These are phyloP conservation scores for Entelurus aequoreus DNA, from an alignment of 2,113 vertebrate genomes.

Conservation along the genomic window DNA sequence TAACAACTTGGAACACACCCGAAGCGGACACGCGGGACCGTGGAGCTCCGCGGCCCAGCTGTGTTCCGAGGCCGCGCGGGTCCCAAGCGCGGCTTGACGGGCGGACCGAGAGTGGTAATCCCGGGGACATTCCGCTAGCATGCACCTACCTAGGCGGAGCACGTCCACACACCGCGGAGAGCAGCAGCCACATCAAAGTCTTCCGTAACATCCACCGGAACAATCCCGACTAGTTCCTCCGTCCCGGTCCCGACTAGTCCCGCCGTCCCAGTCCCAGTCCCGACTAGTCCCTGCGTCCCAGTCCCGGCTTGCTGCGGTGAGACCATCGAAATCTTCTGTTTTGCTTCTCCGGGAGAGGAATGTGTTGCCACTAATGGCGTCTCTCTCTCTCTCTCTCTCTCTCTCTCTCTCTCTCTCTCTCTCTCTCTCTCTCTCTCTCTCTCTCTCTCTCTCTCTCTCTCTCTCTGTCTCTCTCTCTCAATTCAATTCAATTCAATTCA, in stretches of 20 bases:
- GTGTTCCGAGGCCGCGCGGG: not conserved
- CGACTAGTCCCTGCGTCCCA: too few species aligned
- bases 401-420: conserved; percentile 1
- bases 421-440: conserved; percentile 9
- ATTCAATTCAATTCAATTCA: not conserved
- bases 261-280: too few species aligned
- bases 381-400: conserved; percentile 36
- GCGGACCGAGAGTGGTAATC: conserved; percentile 29
- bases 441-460: conserved; percentile 1
- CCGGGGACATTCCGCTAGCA: conserved; percentile 67
- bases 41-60: too few species aligned
- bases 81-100: conserved; percentile 5
- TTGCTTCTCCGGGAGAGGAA: not conserved
- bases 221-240: too few species aligned
- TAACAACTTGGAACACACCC: too few species aligned
- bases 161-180: conserved; percentile 69
- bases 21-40: too few species aligned
- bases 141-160: conserved; percentile 52
- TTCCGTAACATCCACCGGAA: conserved; percentile 13
- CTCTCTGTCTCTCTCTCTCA: not conserved
- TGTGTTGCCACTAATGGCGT: conserved; percentile 67
- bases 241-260: too few species aligned
- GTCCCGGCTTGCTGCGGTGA: not conserved
- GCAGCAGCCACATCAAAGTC: conserved; percentile 39
- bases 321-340: too few species aligned